These are phyloP conservation scores for Pseudoips prasinana DNA, from an alignment of 2,888 invertebrate genomes.

Conservation along the genomic window DNA sequence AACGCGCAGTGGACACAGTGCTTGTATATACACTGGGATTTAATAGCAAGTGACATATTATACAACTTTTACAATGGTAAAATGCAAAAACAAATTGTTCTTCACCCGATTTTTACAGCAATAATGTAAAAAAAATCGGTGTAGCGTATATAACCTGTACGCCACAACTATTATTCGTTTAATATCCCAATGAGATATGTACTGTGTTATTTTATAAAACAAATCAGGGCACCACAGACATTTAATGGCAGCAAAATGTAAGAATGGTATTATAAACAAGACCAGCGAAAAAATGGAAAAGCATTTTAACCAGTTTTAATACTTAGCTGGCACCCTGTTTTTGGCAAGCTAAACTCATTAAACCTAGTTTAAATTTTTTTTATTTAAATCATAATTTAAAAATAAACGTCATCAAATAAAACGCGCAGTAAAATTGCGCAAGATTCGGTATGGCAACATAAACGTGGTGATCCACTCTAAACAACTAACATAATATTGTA, in stretches of 20 bases:
- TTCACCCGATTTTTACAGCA: no score
- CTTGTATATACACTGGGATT: conserved; percentile 39
- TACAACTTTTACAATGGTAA: conserved; percentile 35
- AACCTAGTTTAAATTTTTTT: no score
- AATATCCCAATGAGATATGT: no score
- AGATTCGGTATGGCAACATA: conserved; percentile 29
- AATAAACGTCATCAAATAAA: conserved; percentile 6
- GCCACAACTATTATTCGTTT: no score
- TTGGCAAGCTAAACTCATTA: no score
- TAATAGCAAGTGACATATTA: conserved; percentile 57
- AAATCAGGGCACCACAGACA: conserved; percentile 12
- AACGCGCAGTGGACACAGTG: conserved; percentile 35
- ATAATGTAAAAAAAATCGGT: no score
- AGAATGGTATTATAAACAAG: no score
- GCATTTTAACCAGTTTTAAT: not conserved
- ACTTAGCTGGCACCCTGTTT: no score
- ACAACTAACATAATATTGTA: conserved; percentile 32
- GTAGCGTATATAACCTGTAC: no score
- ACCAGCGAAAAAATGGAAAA: no score
- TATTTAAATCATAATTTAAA: no score
- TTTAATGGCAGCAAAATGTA: not conserved
- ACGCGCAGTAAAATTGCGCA: conserved; percentile 19
- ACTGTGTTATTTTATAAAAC: not conserved
- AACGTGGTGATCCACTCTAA: conserved; percentile 26
- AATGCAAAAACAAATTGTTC: conserved; percentile 23